A percentile compares a stretch with the other conserved stretches of the same genome.
Evolutionary conservation across 53 echinoderm and acorn worm genomes (phyloP).

Genomic region (Mesocentrotus franciscanus): DNA sequence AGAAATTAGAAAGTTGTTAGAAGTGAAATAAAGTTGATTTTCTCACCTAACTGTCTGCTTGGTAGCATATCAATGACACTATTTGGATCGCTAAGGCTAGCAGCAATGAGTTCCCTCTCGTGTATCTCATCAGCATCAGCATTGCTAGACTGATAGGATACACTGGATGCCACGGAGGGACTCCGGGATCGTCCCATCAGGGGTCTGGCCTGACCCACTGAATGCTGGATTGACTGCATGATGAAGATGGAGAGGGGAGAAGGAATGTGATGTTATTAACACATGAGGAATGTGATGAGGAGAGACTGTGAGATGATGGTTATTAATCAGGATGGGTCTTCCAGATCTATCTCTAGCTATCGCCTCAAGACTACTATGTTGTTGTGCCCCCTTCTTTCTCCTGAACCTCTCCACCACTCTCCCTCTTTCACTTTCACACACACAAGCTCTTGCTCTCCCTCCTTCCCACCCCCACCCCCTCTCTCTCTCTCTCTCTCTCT

Average conservation of each 20-base stretch:
- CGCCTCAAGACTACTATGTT: not conserved
- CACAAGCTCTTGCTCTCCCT: not conserved
- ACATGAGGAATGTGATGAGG: slow-evolving; percentile 17
- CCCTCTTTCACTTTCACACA: not conserved
- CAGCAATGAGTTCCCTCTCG: slow-evolving; percentile 84
- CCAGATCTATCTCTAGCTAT: not conserved
- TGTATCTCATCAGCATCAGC: slow-evolving; percentile 86
- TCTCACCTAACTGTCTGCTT: slow-evolving; percentile 89
- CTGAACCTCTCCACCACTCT: not conserved
- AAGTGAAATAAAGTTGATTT: not conserved
- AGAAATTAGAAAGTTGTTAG: not conserved
- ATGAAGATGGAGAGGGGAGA: not conserved
- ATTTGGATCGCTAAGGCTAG: slow-evolving; percentile 84
- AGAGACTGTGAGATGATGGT: slow-evolving; percentile 13
- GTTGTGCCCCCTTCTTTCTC: not conserved
- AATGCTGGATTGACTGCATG: slow-evolving; percentile 52
- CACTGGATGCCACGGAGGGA: slow-evolving; percentile 77
- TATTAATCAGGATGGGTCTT: slow-evolving; percentile 7
- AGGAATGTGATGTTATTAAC: slow-evolving; percentile 17
- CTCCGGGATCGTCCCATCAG: slow-evolving; percentile 58
- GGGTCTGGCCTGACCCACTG: slow-evolving; percentile 43
- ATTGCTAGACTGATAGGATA: slow-evolving; percentile 78
- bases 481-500: not conserved
- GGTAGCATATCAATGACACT: slow-evolving; percentile 90
- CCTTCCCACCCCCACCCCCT: not conserved